A percentile compares a stretch with the other conserved stretches of the same genome.
phyloP scores from a whole-genome alignment of 2,797 vertebrate genomes.

The Phylloscopus collybita region DNA sequence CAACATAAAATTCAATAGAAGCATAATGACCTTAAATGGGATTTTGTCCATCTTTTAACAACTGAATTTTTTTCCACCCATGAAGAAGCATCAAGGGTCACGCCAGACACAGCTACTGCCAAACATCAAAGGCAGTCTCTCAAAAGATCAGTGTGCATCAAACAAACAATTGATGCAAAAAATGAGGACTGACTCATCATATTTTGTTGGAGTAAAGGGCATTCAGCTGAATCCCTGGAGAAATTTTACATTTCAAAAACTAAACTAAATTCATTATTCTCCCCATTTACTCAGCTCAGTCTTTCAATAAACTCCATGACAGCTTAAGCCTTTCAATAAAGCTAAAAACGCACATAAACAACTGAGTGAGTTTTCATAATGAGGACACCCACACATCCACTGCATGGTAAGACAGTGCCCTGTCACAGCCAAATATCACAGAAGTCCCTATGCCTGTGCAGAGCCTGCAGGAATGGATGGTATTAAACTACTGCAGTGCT shows the following conservation, averaged over 20 bases:
- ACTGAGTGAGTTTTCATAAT: background rate
- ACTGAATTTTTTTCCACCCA: accelerated
- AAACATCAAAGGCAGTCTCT: slow-evolving; percentile 39
- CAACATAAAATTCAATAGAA: slow-evolving; percentile 11
- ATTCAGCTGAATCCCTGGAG: background rate
- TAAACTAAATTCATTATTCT: background rate
- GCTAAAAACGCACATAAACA: background rate
- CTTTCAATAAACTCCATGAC: background rate
- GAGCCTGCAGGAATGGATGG: background rate
- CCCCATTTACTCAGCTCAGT: background rate
- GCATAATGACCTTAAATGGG: background rate
- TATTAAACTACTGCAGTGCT: background rate
- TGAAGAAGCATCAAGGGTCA: background rate
- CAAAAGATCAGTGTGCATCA: background rate
- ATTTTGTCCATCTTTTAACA: slow-evolving; percentile 6
- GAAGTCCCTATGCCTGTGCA: background rate
- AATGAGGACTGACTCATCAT: background rate
- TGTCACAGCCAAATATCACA: background rate
- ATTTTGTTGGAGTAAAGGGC: background rate
- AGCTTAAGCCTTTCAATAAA: background rate
- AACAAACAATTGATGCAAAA: slow-evolving; percentile 21
- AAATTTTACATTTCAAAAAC: background rate
- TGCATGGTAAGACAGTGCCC: background rate
- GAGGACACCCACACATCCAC: background rate
- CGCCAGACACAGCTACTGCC: background rate